Percentiles rank a stretch among this genome's conserved stretches.
These are phyloP conservation scores for Drosophila paulistorum DNA, from an alignment of 1,140 invertebrate genomes.

Conservation along the genomic window DNA sequence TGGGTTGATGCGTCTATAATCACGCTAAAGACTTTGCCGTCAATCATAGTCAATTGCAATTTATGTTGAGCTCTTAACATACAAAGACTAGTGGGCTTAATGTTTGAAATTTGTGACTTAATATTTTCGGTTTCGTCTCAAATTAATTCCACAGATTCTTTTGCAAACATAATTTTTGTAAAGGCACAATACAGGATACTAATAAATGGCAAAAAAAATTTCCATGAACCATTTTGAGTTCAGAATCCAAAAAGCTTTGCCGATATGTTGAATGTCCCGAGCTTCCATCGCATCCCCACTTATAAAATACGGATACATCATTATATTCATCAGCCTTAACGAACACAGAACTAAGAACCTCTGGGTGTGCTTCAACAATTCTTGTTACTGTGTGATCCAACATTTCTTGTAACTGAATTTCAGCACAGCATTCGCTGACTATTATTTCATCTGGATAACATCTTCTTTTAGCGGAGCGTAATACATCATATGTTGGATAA, in stretches of 20 bases:
- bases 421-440: neutral
- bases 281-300: too few relatives aligned
- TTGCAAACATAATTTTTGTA: neutral
- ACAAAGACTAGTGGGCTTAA: neutral
- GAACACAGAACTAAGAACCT: neutral
- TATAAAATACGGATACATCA: conserved; percentile 1
- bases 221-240: neutral
- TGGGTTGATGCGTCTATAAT: neutral
- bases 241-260: conserved; percentile 3
- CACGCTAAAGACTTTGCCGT: conserved; percentile 7
- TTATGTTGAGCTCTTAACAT: neutral
- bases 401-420: neutral
- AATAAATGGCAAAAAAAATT: too few relatives aligned
- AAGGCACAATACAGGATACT: too few relatives aligned
- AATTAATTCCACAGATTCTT: too few relatives aligned
- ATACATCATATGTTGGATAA: too few relatives aligned
- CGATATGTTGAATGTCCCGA: too few relatives aligned
- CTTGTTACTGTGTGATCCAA: conserved; percentile 4
- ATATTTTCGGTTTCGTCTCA: too few relatives aligned
- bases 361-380: conserved; percentile 3
- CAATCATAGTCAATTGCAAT: too few relatives aligned
- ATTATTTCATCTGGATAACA: too few relatives aligned
- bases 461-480: too few relatives aligned
- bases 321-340: conserved; percentile 6
- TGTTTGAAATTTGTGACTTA: too few relatives aligned